Evolutionary conservation across 37 sponge, comb jelly and placozoan genomes (phyloP).

Genomic region (Geodia barretti): DNA sequence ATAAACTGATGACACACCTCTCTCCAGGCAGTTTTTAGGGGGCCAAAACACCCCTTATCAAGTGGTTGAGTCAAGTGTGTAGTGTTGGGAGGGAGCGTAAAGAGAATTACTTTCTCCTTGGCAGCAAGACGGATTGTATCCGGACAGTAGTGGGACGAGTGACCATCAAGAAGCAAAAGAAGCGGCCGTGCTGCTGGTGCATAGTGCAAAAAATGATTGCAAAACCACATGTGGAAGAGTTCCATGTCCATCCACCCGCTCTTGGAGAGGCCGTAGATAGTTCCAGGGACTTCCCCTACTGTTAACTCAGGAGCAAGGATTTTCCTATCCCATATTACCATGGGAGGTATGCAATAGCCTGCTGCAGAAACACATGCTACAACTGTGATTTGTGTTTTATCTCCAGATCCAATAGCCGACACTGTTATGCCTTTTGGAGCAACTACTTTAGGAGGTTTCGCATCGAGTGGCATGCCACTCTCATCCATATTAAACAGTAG

Average conservation of each 20-base stretch:
- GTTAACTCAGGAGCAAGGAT: constrained; percentile 26
- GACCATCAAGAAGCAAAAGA: constrained; percentile 51
- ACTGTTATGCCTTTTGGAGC: not conserved
- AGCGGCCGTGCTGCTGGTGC: constrained; percentile 42
- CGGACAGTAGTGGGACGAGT: constrained; percentile 46
- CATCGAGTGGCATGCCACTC: constrained; percentile 37
- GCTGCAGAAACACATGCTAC: constrained; percentile 50
- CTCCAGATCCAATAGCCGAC: constrained; percentile 8
- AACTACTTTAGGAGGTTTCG: constrained; percentile 25
- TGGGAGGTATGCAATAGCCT: constrained; percentile 53
- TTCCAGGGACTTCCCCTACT: constrained; percentile 50
- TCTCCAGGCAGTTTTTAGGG: constrained; percentile 26
- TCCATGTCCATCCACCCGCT: constrained; percentile 48
- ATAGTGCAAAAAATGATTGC: constrained; percentile 37
- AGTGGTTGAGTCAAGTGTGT: constrained; percentile 59
- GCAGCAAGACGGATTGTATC: constrained; percentile 17
- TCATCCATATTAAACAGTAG: constrained; percentile 43
- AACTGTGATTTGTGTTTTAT: constrained; percentile 53
- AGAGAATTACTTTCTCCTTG: constrained; percentile 17
- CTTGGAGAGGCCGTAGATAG: constrained; percentile 32
- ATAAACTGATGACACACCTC: constrained; percentile 39
- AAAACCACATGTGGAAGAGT: constrained; percentile 49
- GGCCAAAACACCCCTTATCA: constrained; percentile 34
- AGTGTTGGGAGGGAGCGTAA: constrained; percentile 49
- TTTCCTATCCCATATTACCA: constrained; percentile 46